Evolutionary conservation across 2,888 invertebrate genomes (phyloP), one percentile per base, ranked within the genome.

Genomic region (Eilema griseolum): DNA sequence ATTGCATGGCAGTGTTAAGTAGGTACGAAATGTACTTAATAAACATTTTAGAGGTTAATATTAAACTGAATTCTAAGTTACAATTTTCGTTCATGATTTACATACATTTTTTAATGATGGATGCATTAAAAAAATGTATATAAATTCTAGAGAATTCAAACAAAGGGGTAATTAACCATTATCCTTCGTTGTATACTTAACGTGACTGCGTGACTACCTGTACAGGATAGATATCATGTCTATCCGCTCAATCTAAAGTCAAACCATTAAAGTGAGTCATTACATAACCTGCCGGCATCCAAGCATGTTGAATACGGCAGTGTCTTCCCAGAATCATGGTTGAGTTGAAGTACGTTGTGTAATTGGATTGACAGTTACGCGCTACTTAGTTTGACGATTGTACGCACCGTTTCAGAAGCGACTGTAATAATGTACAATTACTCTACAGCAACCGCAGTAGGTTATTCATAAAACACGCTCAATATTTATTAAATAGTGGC

Each of bases 291-390:
- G 10, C n/a, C 31, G 24, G 24, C 24, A 37, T 8, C 37, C 37
- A 37, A 12, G 37, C 24, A 37, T 23, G 24, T 62, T 62, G 52
- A 52, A 20, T 56, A 56, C 31, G 24, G 24, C 20, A 31, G 31
- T 61, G 52, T 68, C 68, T 63, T 69, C 63, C 16, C 14, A 52
- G 41, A 41, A 41, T 37, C 61, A 62, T 67, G 12, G 33, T 33
- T 46, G 61, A 37, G 52, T 33, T 46, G 61, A 26, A 62, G 67
- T 69, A 57, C 61, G 33, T 23, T 59, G 28, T 46, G 69, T 26
- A 60, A 69, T 33, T 64, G 46, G 24, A 64, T 64, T 69, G 69
- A 69, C 64, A 69, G 69, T 69, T 69, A 64, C 56, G 69, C 69
- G 37, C 69, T 69, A 64, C 59, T 69, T 69, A 20, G 23, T 60